Evolutionary conservation across 2,797 vertebrate genomes (phyloP).

Genomic region (Microctenopoma stevenorrisi): DNA sequence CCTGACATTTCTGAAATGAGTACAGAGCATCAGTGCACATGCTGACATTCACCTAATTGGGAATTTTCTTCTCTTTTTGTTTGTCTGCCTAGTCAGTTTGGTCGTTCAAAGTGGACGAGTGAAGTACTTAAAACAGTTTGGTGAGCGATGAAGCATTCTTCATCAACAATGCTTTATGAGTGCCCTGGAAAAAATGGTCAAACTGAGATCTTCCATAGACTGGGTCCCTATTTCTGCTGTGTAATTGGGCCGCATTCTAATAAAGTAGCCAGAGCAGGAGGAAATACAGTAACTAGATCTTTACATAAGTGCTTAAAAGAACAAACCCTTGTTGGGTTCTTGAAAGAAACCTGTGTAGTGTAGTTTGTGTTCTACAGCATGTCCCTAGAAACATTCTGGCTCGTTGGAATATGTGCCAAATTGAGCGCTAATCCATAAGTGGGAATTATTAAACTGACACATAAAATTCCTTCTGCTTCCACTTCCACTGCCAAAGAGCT

Average conservation of each 20-base stretch:
- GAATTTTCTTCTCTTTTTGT: slow-evolving; percentile 48
- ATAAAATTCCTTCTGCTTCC: slow-evolving; percentile 35
- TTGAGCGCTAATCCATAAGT: slow-evolving; percentile 53
- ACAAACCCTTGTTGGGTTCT: slow-evolving; percentile 39
- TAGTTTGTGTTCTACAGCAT: slow-evolving; percentile 11
- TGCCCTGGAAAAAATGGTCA: slow-evolving; percentile 26
- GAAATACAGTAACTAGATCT: slow-evolving; percentile 25
- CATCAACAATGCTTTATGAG: slow-evolving; percentile 10
- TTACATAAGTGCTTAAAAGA: slow-evolving; percentile 42
- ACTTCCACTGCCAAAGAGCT: slow-evolving; percentile 29
- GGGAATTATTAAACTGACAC: slow-evolving; percentile 50
- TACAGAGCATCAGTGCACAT: slow-evolving; percentile 39
- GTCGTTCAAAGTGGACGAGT: slow-evolving; percentile 12
- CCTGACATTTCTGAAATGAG: slow-evolving; percentile 71
- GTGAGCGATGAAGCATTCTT: slow-evolving; percentile 38
- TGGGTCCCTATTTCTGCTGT: slow-evolving; percentile 11
- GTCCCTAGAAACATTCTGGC: slow-evolving; percentile 35
- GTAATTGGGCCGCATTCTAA: slow-evolving; percentile 23
- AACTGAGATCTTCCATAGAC: slow-evolving; percentile 18
- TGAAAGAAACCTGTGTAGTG: slow-evolving; percentile 45
- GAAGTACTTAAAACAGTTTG: slow-evolving; percentile 19
- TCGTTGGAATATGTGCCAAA: slow-evolving; percentile 40
- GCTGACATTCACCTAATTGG: slow-evolving; percentile 80
- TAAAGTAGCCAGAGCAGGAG: slow-evolving; percentile 22
- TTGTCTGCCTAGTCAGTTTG: slow-evolving; percentile 28